These are phyloP conservation scores for Scophthalmus maximus DNA, from an alignment of 2,113 vertebrate species.

Conservation along the genomic window DNA sequence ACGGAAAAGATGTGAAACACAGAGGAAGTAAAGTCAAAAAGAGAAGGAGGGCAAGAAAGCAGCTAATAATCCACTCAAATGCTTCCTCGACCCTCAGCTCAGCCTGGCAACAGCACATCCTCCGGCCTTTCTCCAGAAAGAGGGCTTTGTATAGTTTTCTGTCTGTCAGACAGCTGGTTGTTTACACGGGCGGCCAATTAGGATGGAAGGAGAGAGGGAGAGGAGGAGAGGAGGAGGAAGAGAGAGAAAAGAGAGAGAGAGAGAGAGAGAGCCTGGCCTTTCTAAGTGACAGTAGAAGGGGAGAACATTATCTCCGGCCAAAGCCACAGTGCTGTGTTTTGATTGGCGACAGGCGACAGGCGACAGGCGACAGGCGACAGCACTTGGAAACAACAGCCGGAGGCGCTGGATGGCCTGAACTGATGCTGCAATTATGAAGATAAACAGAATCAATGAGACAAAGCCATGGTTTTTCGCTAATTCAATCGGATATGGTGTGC, in stretches of 20 bases:
- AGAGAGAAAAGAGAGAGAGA: constrained; percentile 35
- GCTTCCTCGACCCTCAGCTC: constrained; percentile 69
- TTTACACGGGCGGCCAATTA: constrained; percentile 73
- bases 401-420: constrained; percentile 48
- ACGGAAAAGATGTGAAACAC: constrained; percentile 36
- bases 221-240: neutral
- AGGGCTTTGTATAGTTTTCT: constrained; percentile 65
- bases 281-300: constrained; percentile 31
- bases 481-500: constrained; percentile 19
- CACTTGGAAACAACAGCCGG: constrained; percentile 52
- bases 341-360: constrained; percentile 47
- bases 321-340: constrained; percentile 61
- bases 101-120: constrained; percentile 69
- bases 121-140: constrained; percentile 48
- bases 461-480: constrained; percentile 41
- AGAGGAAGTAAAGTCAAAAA: constrained; percentile 31
- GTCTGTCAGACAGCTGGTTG: constrained; percentile 71
- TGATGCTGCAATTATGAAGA: constrained; percentile 45
- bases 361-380: constrained; percentile 47
- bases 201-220: constrained; percentile 46
- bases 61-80: constrained; percentile 75
- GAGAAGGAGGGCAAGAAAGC: constrained; percentile 37
- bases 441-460: constrained; percentile 44
- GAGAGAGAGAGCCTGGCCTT: constrained; percentile 39
- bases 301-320: constrained; percentile 54